These are phyloP conservation scores for Glareola pratincola DNA, from an alignment of 2,113 vertebrate genomes.

Conservation along the genomic window DNA sequence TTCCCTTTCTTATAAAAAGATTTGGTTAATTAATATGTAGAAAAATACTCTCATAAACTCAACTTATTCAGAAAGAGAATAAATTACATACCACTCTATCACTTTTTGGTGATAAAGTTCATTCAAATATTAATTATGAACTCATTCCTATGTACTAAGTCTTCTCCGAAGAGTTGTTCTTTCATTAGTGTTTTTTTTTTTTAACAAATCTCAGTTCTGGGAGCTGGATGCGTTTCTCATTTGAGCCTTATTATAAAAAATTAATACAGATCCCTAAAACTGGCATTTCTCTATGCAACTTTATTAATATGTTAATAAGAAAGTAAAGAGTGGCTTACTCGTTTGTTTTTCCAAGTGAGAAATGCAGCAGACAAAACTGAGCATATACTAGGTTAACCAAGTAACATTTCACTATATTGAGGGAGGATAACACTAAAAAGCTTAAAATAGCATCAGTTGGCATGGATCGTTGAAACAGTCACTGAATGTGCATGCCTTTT, in stretches of 20 bases:
- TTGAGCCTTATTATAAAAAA: not conserved
- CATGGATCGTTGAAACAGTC: not conserved
- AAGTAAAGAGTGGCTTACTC: not conserved
- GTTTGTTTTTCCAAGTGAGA: not conserved
- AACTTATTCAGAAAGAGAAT: not conserved
- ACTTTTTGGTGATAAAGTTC: not conserved
- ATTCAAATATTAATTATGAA: not conserved
- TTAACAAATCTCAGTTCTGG: not conserved
- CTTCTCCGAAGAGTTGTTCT: not conserved
- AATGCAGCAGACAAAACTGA: not conserved
- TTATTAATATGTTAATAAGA: not conserved
- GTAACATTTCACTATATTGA: not conserved
- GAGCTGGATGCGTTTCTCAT: not conserved
- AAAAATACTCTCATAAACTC: not conserved
- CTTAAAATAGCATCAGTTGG: not conserved
- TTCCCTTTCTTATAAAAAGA: not conserved
- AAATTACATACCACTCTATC: not conserved
- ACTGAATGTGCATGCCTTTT: not conserved
- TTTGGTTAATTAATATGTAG: not conserved
- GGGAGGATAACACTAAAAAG: not conserved
- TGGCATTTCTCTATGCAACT: not conserved
- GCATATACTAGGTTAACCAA: not conserved
- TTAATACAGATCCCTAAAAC: not conserved
- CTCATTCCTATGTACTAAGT: not conserved
- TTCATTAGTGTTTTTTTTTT: not conserved